Evolutionary conservation across 2,888 invertebrate species (phyloP), one percentile per base, ranked within the genome.

Genomic region (Strigamia crassipes): DNA sequence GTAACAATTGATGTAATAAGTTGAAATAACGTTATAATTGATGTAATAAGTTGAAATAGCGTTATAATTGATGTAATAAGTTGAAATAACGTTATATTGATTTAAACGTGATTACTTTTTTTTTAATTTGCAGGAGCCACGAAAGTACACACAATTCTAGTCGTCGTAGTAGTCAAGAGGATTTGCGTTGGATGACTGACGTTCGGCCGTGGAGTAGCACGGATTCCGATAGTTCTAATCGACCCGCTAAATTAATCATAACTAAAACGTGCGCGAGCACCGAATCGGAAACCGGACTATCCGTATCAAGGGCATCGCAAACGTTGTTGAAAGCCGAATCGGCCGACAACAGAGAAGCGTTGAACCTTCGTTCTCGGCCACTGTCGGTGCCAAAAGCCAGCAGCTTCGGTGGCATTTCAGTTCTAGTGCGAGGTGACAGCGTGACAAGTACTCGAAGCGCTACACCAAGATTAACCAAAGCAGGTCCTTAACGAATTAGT

Each of bases 381-480:
- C 89, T 89, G 12, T 91, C 91, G 18, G 92, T 93, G 77, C 92
- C 93, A 78, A 94, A 94, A 88, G 94, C 95, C 80, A 95, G 94
- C 89, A 96, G 95, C 88, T 96, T 96, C 77, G 84, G 85, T 87
- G 81, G 89, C 89, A 86, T 86, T 66, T 86, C 88, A 90, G 84
- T 88, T 18, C 86, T 90, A 3, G 88, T 88, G 21, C 90, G 92
- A 42, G 92, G 91, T 10, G 93, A 93, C 85, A 92, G 92, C 85
- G 90, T 91, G 56, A 90, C 91, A 84, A 92, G 92, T 23, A 91
- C 91, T n/a, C 91, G 91, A 85, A 92, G 92, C 86, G 89, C 91
- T 41, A 88, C 93, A 21, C 89, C 94, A 81, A 83, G 85, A 82
- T 91, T 94, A 80, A 93, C 93, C 83, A 93, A 94, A 86, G 94